Percentiles rank a stretch among this genome's conserved stretches.
phyloP scores from a whole-genome alignment of 1,140 invertebrate genomes.

The Lerema accius region DNA sequence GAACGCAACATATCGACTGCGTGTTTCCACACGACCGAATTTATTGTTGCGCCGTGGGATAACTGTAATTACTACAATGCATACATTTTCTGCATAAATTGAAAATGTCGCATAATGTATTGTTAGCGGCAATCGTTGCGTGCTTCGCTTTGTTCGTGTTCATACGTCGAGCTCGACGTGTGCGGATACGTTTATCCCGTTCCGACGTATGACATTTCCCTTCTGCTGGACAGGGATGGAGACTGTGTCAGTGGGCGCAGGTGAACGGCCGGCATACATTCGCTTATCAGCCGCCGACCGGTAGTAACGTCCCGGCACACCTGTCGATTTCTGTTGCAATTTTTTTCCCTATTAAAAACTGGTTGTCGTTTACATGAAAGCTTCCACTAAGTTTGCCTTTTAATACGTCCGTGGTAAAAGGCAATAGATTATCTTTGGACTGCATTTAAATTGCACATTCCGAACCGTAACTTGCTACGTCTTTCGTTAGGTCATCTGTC shows the following conservation, averaged over 20 bases:
- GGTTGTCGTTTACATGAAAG: constrained; percentile 44
- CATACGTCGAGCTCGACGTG: constrained; percentile 19
- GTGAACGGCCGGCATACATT: constrained; percentile 79
- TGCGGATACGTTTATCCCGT: constrained; percentile 40
- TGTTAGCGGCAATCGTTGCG: constrained; percentile 60
- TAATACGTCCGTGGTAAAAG: constrained; percentile 32
- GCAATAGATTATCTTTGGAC: constrained; percentile 20
- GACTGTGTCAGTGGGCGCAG: constrained; percentile 70
- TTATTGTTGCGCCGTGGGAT: constrained; percentile 58
- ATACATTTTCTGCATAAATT: constrained; percentile 61
- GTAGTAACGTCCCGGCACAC: constrained; percentile 68
- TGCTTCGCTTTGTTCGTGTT: constrained; percentile 51
- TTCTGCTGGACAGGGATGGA: constrained; percentile 51
- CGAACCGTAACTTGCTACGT: constrained; percentile 13
- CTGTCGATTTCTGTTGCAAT: constrained; percentile 54
- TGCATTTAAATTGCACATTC: constrained; percentile 25
- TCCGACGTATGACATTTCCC: constrained; percentile 21
- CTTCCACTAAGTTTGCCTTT: constrained; percentile 37
- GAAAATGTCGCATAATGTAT: constrained; percentile 63
- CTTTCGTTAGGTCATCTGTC: constrained; percentile 31
- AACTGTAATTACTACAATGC: constrained; percentile 57
- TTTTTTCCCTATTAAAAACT: constrained; percentile 42
- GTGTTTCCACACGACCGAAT: constrained; percentile 46
- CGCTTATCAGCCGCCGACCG: constrained; percentile 70
- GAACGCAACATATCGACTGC: constrained; percentile 40